Conservation (phyloP, 1,140 invertebrate genomes). For the Drosophila athabasca region DNA sequence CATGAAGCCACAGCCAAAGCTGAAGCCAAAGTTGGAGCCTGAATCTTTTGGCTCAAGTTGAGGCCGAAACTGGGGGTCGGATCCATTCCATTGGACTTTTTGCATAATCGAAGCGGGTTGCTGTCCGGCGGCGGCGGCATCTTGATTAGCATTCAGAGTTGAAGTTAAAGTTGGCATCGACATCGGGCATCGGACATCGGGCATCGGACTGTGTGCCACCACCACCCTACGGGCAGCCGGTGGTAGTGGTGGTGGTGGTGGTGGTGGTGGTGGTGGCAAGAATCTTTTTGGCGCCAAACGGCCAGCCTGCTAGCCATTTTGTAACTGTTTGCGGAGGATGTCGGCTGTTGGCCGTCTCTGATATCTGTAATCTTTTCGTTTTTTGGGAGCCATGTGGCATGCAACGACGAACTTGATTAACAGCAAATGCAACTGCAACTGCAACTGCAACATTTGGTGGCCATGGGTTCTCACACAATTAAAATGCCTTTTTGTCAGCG, state of each 20-base stretch:
- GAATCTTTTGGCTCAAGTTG: neutral
- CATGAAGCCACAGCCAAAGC: constrained; percentile 49
- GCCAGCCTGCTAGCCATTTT: constrained; percentile 27
- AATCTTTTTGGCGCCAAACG: constrained; percentile 72
- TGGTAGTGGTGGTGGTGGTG: constrained; percentile 38
- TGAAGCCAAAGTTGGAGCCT: constrained; percentile 10
- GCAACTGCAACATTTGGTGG: constrained; percentile 50
- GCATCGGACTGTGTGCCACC: too few species aligned
- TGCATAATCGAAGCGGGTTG: constrained; percentile 65
- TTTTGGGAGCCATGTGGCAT: constrained; percentile 43
- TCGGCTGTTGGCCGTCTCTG: neutral
- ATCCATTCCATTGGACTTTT: constrained; percentile 46
- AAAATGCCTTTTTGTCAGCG: constrained; percentile 59
- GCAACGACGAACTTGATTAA: constrained; percentile 65
- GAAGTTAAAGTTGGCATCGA: constrained; percentile 40
- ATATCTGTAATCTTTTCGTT: constrained; percentile 36
- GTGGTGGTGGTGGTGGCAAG: constrained; percentile 52
- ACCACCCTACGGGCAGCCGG: neutral
- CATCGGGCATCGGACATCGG: constrained; percentile 46
- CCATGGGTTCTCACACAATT: constrained; percentile 76
- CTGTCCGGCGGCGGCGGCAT: constrained; percentile 57
- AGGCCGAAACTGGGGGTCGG: constrained; percentile 37
- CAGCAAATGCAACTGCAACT: constrained; percentile 1
- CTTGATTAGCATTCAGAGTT: constrained; percentile 67
- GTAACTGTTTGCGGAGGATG: constrained; percentile 18